A percentile compares a stretch with the other conserved stretches of the same genome.
Conservation (phyloP, 2,797 vertebrate genomes). For the Astyanax mexicanus region DNA sequence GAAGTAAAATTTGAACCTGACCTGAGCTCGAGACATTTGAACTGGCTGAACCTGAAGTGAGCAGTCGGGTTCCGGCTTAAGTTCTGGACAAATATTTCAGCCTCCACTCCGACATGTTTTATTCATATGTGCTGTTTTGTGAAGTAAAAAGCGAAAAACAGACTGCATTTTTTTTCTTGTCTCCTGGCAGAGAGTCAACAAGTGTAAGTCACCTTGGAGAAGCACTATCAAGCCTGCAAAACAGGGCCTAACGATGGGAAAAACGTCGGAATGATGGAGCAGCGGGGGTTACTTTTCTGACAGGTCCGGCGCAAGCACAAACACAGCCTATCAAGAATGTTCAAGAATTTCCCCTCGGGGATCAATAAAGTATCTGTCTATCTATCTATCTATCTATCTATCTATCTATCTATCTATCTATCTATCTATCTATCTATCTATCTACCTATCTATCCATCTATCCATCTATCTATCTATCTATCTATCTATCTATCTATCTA, state of each 20-base stretch:
- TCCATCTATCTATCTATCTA: no score
- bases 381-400: no score
- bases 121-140: not conserved
- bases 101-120: not conserved
- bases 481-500: no score
- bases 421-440: no score
- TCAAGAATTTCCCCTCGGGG: no score
- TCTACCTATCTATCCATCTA: no score
- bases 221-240: slow-evolving; percentile 33
- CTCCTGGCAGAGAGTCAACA: slow-evolving; percentile 16
- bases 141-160: not conserved
- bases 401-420: no score
- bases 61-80: no score
- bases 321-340: not conserved
- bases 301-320: not conserved
- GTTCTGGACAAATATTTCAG: not conserved
- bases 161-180: not conserved
- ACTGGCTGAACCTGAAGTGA: no score
- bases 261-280: slow-evolving; percentile 30
- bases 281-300: slow-evolving; percentile 16
- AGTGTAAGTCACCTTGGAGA: slow-evolving; percentile 33
- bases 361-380: no score
- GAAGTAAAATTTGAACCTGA: no score
- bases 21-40: no score
- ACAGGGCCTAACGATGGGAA: slow-evolving; percentile 33